Evolutionary conservation across 1,140 invertebrate species (phyloP), one percentile per base, ranked within the genome.

Genomic region (Panagrolaimus sp.): DNA sequence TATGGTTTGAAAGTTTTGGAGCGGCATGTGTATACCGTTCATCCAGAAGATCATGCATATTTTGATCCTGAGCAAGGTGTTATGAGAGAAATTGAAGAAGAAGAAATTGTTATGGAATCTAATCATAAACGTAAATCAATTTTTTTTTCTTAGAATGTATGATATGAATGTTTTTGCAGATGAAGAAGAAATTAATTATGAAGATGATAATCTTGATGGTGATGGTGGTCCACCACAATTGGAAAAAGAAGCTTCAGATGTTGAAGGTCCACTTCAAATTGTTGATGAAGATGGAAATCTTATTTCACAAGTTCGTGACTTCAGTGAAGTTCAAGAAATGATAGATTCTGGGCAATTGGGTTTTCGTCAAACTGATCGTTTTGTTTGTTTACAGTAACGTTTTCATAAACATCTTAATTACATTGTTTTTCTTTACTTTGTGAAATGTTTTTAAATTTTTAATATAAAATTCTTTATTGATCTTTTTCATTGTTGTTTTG

Each of bases 1-100:
- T 58, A 58, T 17, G 52, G 52, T 5, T 58, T 58, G 17, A 58
- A 58, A 58, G 52, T 58, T 21, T n/a, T 58, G 1, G 52, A 58
- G 12, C 52, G 52, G 17, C 52, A 58, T 24, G 52, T 58, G 1
- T 28, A 58, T 26, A 28, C 52, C 0, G 52, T 28, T 2, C 52
- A 58, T 58, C 52, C 21, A n/a, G 10, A 28, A 8, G 52, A 58
- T 12, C 28, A 58, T 17, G 1, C 14, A 12, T 58, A 58, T 21
- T 58, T 21, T 28, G n/a, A 58, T 24, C 52, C 52, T 1, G 52
- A 58, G 17, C 10, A 21, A 12, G 52, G 52, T 28, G 5, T 12
- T 2, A 10, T 58, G 52, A 21, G 52, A 58, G 21, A 26, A 28
- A 58, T 58, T 12, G 15, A 21, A 1, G 52, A 48, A 24, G 47